These are phyloP conservation scores for Mya arenaria DNA, from an alignment of 1,140 invertebrate species.

Conservation along the genomic window DNA sequence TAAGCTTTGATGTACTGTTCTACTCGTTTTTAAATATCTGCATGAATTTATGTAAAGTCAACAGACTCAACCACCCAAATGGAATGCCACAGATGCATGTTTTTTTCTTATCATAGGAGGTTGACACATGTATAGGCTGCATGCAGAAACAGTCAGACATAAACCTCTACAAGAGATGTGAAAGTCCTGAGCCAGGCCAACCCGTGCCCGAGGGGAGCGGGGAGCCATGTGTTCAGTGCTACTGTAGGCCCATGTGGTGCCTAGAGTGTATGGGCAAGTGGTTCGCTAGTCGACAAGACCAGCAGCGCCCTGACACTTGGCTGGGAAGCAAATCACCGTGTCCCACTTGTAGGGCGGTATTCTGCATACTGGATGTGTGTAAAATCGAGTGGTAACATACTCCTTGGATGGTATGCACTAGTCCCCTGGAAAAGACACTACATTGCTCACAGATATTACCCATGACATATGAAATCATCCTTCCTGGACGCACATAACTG, in stretches of 20 bases:
- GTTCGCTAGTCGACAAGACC: slow-evolving; percentile 91
- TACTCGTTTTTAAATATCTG: too few relatives aligned
- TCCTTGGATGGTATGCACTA: too few relatives aligned
- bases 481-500: too few relatives aligned
- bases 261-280: slow-evolving; percentile 89
- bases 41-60: too few relatives aligned
- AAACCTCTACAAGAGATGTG: slow-evolving; percentile 90
- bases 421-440: too few relatives aligned
- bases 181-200: slow-evolving; percentile 75
- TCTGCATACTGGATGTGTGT: slow-evolving; percentile 92
- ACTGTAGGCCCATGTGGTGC: slow-evolving; percentile 95
- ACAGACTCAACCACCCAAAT: too few relatives aligned
- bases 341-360: slow-evolving; percentile 92
- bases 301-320: slow-evolving; percentile 89
- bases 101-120: slow-evolving; percentile 84
- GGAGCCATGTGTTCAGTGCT: slow-evolving; percentile 84
- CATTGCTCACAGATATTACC: too few relatives aligned
- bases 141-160: slow-evolving; percentile 90
- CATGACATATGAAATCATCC: too few relatives aligned
- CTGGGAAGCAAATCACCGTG: slow-evolving; percentile 92
- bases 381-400: too few relatives aligned
- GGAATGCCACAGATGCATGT: too few relatives aligned
- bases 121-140: slow-evolving; percentile 93
- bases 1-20: too few relatives aligned
- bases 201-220: slow-evolving; percentile 80